Evolutionary conservation across 2,888 invertebrate species (phyloP).

Genomic region (Fragum fragum): DNA sequence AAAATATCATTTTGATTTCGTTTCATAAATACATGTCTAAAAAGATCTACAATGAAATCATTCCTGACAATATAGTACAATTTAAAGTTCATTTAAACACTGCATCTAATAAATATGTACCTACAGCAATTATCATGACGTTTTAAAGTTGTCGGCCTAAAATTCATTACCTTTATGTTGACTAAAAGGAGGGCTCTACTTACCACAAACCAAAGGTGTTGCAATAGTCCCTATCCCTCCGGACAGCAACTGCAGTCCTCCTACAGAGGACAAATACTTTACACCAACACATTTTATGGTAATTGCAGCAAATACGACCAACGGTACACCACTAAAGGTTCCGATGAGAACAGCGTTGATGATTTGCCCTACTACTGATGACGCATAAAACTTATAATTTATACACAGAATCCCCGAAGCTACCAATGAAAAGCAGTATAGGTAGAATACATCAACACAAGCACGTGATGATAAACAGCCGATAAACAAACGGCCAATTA

Average conservation of each 20-base stretch:
- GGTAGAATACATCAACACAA: neutral
- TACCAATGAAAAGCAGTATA: slow-evolving; percentile 6
- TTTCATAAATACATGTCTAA: too few species aligned
- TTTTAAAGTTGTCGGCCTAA: too few species aligned
- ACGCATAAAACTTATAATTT: neutral
- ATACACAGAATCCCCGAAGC: neutral
- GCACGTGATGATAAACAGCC: neutral
- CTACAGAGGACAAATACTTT: neutral
- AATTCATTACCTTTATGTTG: too few species aligned
- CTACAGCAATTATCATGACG: too few species aligned
- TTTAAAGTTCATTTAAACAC: too few species aligned
- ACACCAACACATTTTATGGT: slow-evolving; percentile 5
- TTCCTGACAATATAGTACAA: too few species aligned
- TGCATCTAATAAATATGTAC: too few species aligned
- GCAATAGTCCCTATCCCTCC: slow-evolving; percentile 7
- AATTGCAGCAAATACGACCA: neutral
- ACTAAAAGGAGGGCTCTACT: too few species aligned
- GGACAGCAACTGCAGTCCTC: slow-evolving; percentile 1
- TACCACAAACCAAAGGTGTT: neutral
- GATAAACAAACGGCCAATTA: slow-evolving; percentile 1
- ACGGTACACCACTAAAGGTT: neutral
- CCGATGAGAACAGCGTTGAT: neutral
- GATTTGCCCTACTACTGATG: neutral
- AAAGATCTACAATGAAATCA: too few species aligned
- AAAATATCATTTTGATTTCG: too few species aligned